These are phyloP conservation scores for Naja naja DNA, from an alignment of 2,113 vertebrate genomes.

Conservation along the genomic window DNA sequence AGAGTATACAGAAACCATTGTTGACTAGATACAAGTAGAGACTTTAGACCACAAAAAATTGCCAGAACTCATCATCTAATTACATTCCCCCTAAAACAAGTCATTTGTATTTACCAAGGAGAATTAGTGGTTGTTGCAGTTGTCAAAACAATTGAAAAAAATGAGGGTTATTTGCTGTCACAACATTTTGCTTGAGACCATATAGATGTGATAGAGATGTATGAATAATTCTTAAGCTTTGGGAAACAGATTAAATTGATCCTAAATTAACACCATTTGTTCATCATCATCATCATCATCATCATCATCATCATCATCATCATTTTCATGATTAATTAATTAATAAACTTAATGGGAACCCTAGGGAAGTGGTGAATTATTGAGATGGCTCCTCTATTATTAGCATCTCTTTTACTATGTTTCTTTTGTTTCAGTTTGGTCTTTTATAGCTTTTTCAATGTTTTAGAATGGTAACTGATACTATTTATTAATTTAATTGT, in stretches of 20 bases:
- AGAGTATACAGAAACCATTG: neutral
- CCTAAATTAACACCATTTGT: neutral
- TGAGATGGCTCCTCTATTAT: too few relatives aligned
- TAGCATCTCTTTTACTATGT: too few relatives aligned
- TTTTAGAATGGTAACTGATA: too few relatives aligned
- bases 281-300: neutral
- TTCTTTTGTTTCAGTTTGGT: too few relatives aligned
- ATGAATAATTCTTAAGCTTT: neutral
- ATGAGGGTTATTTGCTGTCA: neutral
- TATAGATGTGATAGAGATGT: neutral
- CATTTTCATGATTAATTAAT: neutral
- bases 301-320: neutral
- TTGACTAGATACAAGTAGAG: neutral
- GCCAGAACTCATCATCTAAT: neutral
- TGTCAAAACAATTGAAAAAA: neutral
- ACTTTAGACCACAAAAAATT: neutral
- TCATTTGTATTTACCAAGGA: neutral
- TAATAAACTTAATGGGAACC: neutral
- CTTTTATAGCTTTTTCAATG: too few relatives aligned
- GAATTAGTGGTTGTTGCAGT: neutral
- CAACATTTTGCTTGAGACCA: neutral
- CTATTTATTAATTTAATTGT: too few relatives aligned
- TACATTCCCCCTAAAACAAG: neutral
- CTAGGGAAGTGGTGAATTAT: too few relatives aligned
- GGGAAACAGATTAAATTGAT: neutral